Conservation (phyloP, 2,888 invertebrate genomes). For the Elysia crispata region DNA sequence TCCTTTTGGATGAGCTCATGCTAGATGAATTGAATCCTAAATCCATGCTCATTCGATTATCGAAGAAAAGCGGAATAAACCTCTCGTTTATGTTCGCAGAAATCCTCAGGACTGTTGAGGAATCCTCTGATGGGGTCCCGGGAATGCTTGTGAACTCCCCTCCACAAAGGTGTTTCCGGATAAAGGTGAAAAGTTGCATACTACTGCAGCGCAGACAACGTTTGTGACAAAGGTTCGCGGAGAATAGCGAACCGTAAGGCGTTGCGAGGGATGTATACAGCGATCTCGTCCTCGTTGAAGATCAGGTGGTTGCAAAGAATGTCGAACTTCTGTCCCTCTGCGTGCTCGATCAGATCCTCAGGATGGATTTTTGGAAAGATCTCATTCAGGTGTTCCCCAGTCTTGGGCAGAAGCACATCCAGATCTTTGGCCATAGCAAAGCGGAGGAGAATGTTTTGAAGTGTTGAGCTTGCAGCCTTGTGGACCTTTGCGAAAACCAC, state of each 20-base stretch:
- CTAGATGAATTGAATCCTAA: conserved; percentile 42
- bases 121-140: conserved; percentile 36
- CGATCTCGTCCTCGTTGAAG: conserved; percentile 29
- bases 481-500: conserved; percentile 50
- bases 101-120: conserved; percentile 24
- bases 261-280: conserved; percentile 15
- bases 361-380: conserved; percentile 5
- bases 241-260: conserved; percentile 41
- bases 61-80: conserved; percentile 21
- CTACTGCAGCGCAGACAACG: conserved; percentile 43
- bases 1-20: background rate
- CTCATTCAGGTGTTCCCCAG: conserved; percentile 27
- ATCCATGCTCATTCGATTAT: conserved; percentile 49
- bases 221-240: conserved; percentile 40
- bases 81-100: background rate
- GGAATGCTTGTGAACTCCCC: background rate
- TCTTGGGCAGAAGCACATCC: conserved; percentile 41
- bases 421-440: conserved; percentile 47
- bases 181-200: conserved; percentile 1
- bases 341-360: background rate
- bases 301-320: conserved; percentile 46
- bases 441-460: conserved; percentile 46
- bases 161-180: background rate
- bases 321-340: conserved; percentile 25
- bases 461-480: conserved; percentile 51